phyloP scores from a whole-genome alignment of 2,888 invertebrate species.

The Synergus japonicus region DNA sequence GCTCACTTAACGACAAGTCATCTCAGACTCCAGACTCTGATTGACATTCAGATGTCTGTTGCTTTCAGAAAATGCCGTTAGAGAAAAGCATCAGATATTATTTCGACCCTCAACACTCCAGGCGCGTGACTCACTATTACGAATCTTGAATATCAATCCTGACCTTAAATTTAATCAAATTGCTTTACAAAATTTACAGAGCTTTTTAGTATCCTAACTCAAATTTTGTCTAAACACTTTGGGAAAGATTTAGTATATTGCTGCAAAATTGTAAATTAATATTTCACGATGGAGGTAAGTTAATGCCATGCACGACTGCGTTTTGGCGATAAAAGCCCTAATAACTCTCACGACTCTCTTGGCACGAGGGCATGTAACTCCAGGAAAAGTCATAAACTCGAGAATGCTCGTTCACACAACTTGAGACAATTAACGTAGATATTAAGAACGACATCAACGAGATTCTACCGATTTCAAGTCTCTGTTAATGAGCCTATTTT shows the following conservation, averaged over 20 bases:
- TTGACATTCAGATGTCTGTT: conserved; percentile 9
- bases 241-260: no score
- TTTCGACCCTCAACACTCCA: not conserved
- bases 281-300: not conserved
- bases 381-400: conserved; percentile 31
- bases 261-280: not conserved
- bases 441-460: not conserved
- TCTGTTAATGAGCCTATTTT: not conserved
- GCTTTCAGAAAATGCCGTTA: not conserved
- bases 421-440: conserved; percentile 19
- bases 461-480: conserved; percentile 2
- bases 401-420: conserved; percentile 25
- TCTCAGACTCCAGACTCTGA: conserved; percentile 1
- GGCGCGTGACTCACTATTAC: not conserved
- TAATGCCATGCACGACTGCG: not conserved
- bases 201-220: no score
- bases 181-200: no score
- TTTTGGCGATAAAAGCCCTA: not conserved
- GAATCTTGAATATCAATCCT: not conserved
- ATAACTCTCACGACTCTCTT: conserved; percentile 1
- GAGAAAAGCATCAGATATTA: not conserved
- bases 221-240: no score
- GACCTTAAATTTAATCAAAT: no score
- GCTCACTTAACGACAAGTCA: not conserved
- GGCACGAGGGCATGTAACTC: not conserved